These are phyloP conservation scores for Mixornis gularis DNA, from an alignment of 2,113 vertebrate genomes.

Conservation along the genomic window DNA sequence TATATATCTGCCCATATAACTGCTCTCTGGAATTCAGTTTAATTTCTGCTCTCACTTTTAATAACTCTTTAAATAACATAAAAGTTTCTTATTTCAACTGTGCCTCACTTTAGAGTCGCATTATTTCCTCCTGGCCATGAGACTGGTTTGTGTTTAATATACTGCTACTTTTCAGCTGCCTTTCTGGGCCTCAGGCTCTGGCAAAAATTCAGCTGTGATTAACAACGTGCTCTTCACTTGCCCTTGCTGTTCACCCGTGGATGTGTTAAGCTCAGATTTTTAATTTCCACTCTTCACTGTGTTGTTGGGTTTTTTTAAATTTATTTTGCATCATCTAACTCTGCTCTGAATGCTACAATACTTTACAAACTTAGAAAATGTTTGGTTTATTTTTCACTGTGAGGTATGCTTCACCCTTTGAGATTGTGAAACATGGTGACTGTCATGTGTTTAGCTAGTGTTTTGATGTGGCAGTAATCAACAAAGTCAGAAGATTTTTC, in stretches of 20 bases:
- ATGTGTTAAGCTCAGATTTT: not conserved
- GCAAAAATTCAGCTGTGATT: not conserved
- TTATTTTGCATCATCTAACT: not conserved
- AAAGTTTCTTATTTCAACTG: conserved; percentile 10
- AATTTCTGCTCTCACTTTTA: conserved; percentile 13
- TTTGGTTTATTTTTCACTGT: not conserved
- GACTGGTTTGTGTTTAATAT: conserved; percentile 18
- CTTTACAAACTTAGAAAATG: not conserved
- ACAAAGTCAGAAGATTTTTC: not conserved
- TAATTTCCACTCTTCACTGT: not conserved
- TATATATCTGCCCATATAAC: not conserved
- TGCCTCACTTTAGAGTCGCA: not conserved
- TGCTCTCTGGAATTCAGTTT: not conserved
- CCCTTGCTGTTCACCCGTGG: not conserved
- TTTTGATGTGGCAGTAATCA: not conserved
- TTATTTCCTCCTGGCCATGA: not conserved
- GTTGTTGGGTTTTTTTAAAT: accelerated
- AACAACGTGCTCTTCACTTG: not conserved
- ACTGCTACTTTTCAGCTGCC: not conserved
- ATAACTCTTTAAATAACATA: conserved; percentile 1
- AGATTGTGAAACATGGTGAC: not conserved
- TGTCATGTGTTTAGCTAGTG: not conserved
- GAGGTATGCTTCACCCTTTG: not conserved
- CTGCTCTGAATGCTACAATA: not conserved
- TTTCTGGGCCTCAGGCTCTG: not conserved